These are phyloP conservation scores for Chamaetylas fuelleborni DNA, from an alignment of 2,113 vertebrate species.

Conservation along the genomic window DNA sequence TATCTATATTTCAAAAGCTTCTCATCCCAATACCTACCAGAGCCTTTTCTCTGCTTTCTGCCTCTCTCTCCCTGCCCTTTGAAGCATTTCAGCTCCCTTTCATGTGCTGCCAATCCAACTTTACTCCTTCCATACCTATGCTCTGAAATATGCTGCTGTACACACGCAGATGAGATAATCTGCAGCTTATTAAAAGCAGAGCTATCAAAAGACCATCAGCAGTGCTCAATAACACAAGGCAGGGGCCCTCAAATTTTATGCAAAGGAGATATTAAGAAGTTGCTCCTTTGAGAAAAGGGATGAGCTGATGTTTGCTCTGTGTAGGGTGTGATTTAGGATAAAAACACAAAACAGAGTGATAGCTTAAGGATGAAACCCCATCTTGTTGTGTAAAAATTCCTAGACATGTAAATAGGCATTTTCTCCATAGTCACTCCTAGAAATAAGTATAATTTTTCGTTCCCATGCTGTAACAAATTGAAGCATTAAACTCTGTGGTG, in stretches of 20 bases:
- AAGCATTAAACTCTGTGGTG: not conserved
- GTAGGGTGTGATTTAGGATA: not conserved
- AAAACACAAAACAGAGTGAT: not conserved
- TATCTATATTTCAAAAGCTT: constrained; percentile 68
- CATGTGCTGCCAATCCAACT: constrained; percentile 54
- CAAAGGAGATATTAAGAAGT: not conserved
- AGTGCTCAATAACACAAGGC: not conserved
- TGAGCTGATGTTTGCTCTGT: not conserved
- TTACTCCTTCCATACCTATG: constrained; percentile 20
- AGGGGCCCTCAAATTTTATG: not conserved
- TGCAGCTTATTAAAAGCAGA: not conserved
- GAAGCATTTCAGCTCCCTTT: constrained; percentile 46
- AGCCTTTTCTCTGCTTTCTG: constrained; percentile 43
- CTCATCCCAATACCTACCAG: constrained; percentile 41
- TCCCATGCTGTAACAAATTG: not conserved
- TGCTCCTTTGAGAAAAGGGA: not conserved
- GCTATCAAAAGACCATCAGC: constrained; percentile 41
- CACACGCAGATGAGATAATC: constrained; percentile 36
- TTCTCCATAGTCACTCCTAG: not conserved
- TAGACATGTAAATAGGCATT: not conserved
- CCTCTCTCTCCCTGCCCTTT: constrained; percentile 38
- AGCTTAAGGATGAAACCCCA: not conserved
- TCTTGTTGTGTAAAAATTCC: not conserved
- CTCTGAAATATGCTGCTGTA: constrained; percentile 26
- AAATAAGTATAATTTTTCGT: not conserved